Conservation (phyloP, 64 coral and sea anemone genomes). For the Montipora capricornis region DNA sequence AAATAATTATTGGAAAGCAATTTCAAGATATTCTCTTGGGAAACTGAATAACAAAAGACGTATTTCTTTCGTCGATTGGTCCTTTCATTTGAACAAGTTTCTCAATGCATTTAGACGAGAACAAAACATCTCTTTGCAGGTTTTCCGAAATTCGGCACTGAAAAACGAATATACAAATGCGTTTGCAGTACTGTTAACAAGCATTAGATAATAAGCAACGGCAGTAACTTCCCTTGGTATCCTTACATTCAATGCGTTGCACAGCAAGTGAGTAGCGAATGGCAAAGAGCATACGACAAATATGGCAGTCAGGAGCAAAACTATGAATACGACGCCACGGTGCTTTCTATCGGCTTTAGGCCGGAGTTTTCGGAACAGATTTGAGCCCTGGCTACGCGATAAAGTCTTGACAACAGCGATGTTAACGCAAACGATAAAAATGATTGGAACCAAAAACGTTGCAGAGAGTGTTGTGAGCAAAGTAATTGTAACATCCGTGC, state of each 20-base stretch:
- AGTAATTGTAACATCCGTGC: constrained; percentile 61
- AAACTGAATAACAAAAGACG: background rate
- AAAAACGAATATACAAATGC: constrained; percentile 95
- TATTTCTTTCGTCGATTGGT: no score
- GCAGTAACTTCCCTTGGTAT: constrained; percentile 56
- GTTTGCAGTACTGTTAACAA: constrained; percentile 89
- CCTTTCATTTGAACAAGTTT: background rate
- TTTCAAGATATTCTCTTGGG: no score
- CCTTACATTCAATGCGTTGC: constrained; percentile 32
- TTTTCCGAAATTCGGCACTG: constrained; percentile 81
- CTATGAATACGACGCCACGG: constrained; percentile 70
- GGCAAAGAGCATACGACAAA: constrained; percentile 87
- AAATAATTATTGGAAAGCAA: no score
- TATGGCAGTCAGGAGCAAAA: constrained; percentile 74
- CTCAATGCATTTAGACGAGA: background rate
- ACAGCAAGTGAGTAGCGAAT: constrained; percentile 63
- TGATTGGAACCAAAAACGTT: constrained; percentile 84
- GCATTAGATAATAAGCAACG: constrained; percentile 89
- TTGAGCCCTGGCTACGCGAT: constrained; percentile 42
- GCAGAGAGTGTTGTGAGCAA: constrained; percentile 66
- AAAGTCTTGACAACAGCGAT: constrained; percentile 68
- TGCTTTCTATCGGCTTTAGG: background rate
- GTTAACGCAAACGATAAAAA: constrained; percentile 72
- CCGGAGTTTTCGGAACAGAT: constrained; percentile 52
- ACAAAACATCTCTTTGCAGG: constrained; percentile 59